phyloP scores from a whole-genome alignment of 2,888 invertebrate genomes.

The Campoletis raptor region DNA sequence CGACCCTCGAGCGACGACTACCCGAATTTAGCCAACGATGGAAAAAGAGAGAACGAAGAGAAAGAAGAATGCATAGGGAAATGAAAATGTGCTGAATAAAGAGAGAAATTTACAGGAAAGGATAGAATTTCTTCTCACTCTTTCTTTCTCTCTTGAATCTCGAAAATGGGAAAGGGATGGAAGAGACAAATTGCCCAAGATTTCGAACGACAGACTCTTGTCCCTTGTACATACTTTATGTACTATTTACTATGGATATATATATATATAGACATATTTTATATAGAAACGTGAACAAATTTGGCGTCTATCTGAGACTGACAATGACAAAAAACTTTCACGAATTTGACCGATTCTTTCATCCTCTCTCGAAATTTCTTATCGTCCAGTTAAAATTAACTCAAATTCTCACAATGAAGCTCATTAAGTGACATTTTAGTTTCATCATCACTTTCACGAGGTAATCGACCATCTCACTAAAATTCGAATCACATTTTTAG shows the following conservation, averaged over 20 bases:
- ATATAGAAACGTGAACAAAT: constrained; percentile 34
- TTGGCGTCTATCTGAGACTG: constrained; percentile 53
- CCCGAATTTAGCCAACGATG: constrained; percentile 57
- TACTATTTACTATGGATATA: constrained; percentile 1
- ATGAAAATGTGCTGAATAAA: constrained; percentile 70
- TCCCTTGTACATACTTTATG: constrained; percentile 24
- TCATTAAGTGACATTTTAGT: background rate
- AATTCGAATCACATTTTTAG: background rate
- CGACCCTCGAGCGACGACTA: constrained; percentile 69
- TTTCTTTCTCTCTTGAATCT: constrained; percentile 28
- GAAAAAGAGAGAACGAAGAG: constrained; percentile 27
- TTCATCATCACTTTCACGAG: background rate
- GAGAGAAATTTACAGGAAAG: constrained; percentile 57
- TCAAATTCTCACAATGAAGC: background rate
- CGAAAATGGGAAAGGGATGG: constrained; percentile 65
- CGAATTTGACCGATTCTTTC: constrained; percentile 27
- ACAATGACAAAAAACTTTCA: constrained; percentile 54
- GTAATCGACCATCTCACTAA: constrained; percentile 2
- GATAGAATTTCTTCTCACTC: constrained; percentile 11
- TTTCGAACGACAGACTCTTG: constrained; percentile 63
- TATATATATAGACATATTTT: background rate
- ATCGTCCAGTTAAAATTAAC: constrained; percentile 10
- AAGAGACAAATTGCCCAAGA: constrained; percentile 76
- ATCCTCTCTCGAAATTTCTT: constrained; percentile 2
- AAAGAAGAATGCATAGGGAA: constrained; percentile 50